Conservation (phyloP, 2,797 vertebrate species). For the Betta splendens region DNA sequence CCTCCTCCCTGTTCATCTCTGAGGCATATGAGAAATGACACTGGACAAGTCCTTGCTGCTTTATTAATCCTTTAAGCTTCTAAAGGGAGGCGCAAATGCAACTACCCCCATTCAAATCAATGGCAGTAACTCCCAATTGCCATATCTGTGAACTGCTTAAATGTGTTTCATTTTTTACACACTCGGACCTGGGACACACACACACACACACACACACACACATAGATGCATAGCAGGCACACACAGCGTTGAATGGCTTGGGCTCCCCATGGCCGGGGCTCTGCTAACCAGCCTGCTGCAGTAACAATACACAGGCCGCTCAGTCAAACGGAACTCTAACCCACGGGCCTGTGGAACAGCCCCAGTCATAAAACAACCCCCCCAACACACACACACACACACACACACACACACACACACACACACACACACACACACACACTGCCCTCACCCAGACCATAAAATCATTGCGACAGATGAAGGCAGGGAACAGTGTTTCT, state of each 20-base stretch:
- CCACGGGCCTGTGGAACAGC: slow-evolving; percentile 65
- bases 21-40: slow-evolving; percentile 68
- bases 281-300: slow-evolving; percentile 62
- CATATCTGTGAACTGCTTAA: slow-evolving; percentile 60
- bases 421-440: slow-evolving; percentile 29
- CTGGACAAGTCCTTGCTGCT: slow-evolving; percentile 71
- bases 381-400: slow-evolving; percentile 42
- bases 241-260: slow-evolving; percentile 35
- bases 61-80: slow-evolving; percentile 77
- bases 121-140: slow-evolving; percentile 59
- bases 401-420: slow-evolving; percentile 8
- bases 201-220: background rate
- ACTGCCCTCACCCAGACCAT: slow-evolving; percentile 64
- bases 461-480: slow-evolving; percentile 77
- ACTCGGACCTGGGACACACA: slow-evolving; percentile 13
- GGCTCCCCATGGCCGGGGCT: slow-evolving; percentile 47
- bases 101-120: slow-evolving; percentile 68
- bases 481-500: slow-evolving; percentile 76
- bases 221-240: background rate
- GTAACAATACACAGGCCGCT: slow-evolving; percentile 69
- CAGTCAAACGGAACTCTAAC: slow-evolving; percentile 72
- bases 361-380: slow-evolving; percentile 65
- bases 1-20: slow-evolving; percentile 51
- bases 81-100: slow-evolving; percentile 61
- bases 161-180: slow-evolving; percentile 47